Conservation (phyloP, 2,888 invertebrate species). For the Allacma fusca region DNA sequence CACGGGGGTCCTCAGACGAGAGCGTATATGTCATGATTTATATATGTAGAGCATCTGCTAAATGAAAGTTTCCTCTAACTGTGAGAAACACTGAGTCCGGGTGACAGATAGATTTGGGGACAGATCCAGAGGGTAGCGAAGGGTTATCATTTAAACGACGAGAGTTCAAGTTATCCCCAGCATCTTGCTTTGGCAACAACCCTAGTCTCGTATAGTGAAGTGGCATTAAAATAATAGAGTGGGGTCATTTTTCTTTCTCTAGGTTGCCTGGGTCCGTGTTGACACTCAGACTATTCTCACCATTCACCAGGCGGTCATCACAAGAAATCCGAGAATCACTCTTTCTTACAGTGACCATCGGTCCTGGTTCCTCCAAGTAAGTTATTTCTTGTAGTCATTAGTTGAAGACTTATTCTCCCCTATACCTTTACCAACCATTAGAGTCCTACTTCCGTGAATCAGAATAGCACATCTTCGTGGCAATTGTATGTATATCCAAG, state of each 20-base stretch:
- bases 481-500: no score
- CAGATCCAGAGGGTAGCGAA: conserved; percentile 26
- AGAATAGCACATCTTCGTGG: no score
- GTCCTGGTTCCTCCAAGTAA: conserved; percentile 80
- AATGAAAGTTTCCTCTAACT: no score
- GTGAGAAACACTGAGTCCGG: neutral
- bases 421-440: no score
- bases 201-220: neutral
- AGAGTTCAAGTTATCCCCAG: neutral
- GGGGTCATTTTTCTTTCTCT: conserved; percentile 61
- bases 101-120: conserved; percentile 27
- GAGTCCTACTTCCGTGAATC: no score
- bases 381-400: conserved; percentile 28
- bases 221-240: conserved; percentile 43
- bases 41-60: no score
- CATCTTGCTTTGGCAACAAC: neutral
- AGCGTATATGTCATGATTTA: no score
- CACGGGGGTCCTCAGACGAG: no score
- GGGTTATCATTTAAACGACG: conserved; percentile 24
- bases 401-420: no score
- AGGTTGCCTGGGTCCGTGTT: conserved; percentile 93
- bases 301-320: conserved; percentile 90
- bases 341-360: conserved; percentile 88
- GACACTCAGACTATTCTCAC: conserved; percentile 92
- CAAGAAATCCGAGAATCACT: conserved; percentile 87